Evolutionary conservation across 2,888 invertebrate genomes (phyloP).

Genomic region (Metopia argyrocephala): DNA sequence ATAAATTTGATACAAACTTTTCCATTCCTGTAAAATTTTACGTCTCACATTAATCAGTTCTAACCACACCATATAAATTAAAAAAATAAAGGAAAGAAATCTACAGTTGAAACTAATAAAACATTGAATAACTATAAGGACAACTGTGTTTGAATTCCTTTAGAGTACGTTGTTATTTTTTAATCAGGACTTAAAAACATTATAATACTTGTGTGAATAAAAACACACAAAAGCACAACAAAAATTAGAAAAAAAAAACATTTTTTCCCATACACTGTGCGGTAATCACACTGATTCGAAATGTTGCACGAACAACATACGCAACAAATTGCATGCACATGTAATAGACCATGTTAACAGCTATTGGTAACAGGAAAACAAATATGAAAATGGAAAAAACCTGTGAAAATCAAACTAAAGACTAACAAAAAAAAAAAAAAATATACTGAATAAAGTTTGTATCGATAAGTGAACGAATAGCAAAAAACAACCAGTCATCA

Average conservation of each 20-base stretch:
- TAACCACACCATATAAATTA: too few relatives aligned
- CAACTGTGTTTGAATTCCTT: too few relatives aligned
- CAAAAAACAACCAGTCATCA: too few relatives aligned
- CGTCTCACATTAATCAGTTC: too few relatives aligned
- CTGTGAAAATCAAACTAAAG: not conserved
- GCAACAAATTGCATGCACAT: constrained; percentile 34
- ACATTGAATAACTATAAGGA: too few relatives aligned
- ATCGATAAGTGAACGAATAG: constrained; percentile 11
- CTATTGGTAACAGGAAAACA: constrained; percentile 29
- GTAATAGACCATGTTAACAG: constrained; percentile 44
- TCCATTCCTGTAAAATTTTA: too few relatives aligned
- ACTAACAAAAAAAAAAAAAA: constrained; percentile 4
- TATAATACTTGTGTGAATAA: not conserved
- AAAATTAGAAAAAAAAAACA: not conserved
- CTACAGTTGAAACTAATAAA: too few relatives aligned
- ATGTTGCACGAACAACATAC: constrained; percentile 7
- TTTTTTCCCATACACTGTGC: constrained; percentile 39
- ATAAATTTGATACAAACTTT: too few relatives aligned
- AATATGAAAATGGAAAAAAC: not conserved
- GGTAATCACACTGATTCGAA: not conserved
- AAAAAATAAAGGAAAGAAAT: too few relatives aligned
- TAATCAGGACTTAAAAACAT: not conserved
- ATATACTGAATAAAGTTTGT: not conserved
- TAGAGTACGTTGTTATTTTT: not conserved
- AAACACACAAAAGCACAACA: not conserved